A percentile compares a stretch with the other conserved stretches of the same genome.
These are phyloP conservation scores for Podocnemis expansa DNA, from an alignment of 2,113 vertebrate genomes.

Conservation along the genomic window DNA sequence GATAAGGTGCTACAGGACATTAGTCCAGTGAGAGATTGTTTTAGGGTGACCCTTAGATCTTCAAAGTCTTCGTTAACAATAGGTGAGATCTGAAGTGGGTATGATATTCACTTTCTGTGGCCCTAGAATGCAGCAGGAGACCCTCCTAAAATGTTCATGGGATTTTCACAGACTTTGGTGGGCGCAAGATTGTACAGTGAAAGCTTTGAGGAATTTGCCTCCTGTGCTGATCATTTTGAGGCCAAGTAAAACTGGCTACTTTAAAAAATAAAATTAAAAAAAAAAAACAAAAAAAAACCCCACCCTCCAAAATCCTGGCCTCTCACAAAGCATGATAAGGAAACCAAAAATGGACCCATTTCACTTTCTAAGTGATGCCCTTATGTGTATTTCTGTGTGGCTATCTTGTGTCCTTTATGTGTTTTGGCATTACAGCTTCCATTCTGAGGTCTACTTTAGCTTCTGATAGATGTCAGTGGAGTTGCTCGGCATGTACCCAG, in stretches of 20 bases:
- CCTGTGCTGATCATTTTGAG: background rate
- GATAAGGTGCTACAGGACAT: background rate
- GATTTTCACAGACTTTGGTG: background rate
- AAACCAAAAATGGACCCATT: background rate
- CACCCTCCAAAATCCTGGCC: background rate
- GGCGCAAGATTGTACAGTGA: background rate
- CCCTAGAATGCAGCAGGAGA: background rate
- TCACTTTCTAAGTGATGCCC: background rate
- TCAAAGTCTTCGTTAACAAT: background rate
- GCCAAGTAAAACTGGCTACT: no score
- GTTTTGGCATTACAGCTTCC: background rate
- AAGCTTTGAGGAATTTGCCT: background rate
- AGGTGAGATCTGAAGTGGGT: background rate
- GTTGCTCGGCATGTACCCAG: background rate
- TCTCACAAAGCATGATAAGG: background rate
- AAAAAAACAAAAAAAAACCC: background rate
- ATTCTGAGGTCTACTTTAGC: background rate
- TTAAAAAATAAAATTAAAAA: background rate
- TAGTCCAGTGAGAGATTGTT: background rate
- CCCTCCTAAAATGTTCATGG: background rate
- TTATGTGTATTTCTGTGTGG: background rate
- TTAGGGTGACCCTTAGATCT: background rate
- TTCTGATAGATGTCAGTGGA: background rate
- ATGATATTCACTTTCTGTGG: background rate
- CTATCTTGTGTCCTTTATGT: background rate